phyloP scores from a whole-genome alignment of 2,113 vertebrate genomes.

The Centropus bengalensis region DNA sequence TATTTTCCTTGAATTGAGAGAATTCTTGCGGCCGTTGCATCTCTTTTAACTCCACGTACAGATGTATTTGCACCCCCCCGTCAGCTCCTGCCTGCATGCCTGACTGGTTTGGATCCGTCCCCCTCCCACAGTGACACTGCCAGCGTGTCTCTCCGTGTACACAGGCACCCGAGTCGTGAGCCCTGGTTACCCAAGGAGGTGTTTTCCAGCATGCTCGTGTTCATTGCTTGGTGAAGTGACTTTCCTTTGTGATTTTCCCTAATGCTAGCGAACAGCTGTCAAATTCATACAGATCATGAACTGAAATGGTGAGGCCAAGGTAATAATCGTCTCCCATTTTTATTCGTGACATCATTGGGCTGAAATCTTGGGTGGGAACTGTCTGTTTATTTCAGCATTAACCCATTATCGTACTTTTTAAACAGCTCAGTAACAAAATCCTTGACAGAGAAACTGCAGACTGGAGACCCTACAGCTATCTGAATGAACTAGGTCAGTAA shows the following conservation, averaged over 20 bases:
- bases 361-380: slow-evolving; percentile 46
- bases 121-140: neutral
- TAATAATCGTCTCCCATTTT: neutral
- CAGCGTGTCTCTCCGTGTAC: neutral
- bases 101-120: neutral
- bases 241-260: slow-evolving; percentile 57
- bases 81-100: slow-evolving; percentile 14
- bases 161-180: rapidly evolving
- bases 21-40: neutral
- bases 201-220: slow-evolving; percentile 44
- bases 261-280: neutral
- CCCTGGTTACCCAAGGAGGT: neutral
- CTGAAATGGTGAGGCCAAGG: neutral
- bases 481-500: slow-evolving; percentile 93
- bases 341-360: neutral
- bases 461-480: slow-evolving; percentile 94
- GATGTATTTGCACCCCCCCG: neutral
- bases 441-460: slow-evolving; percentile 85
- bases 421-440: slow-evolving; percentile 89
- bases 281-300: neutral
- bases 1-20: slow-evolving; percentile 68
- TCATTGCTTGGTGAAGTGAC: slow-evolving; percentile 21
- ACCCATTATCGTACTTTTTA: slow-evolving; percentile 77
- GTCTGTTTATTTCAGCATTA: slow-evolving; percentile 53
- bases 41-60: neutral